Conservation (phyloP, 2,888 invertebrate species). For the Parnassius smintheus region DNA sequence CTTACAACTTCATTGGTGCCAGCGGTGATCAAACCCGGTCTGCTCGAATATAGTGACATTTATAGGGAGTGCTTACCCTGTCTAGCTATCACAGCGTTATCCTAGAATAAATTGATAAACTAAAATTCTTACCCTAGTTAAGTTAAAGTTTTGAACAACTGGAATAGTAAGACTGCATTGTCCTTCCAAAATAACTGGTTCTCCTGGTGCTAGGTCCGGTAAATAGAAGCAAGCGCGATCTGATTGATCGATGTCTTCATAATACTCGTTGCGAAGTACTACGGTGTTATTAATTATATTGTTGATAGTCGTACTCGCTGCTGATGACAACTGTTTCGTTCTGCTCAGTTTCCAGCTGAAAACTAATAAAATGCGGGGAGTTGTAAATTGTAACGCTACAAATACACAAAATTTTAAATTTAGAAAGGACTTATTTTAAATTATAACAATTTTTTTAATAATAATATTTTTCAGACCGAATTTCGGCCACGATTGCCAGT, state of each 20-base stretch:
- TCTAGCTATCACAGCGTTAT: too few relatives aligned
- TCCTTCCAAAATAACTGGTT: slow-evolving; percentile 51
- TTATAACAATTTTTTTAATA: too few relatives aligned
- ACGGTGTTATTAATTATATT: slow-evolving; percentile 37
- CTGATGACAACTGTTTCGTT: slow-evolving; percentile 39
- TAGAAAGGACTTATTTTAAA: too few relatives aligned
- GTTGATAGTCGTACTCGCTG: slow-evolving; percentile 40
- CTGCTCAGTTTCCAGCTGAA: slow-evolving; percentile 67
- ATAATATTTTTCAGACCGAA: too few relatives aligned
- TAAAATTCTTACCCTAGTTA: slow-evolving; percentile 39
- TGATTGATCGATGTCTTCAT: slow-evolving; percentile 46
- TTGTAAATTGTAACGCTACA: too few relatives aligned
- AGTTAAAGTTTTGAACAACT: slow-evolving; percentile 48
- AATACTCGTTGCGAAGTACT: slow-evolving; percentile 53
- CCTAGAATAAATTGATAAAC: too few relatives aligned
- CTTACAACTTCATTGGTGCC: too few relatives aligned
- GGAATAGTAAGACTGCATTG: slow-evolving; percentile 50
- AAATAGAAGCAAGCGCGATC: slow-evolving; percentile 56
- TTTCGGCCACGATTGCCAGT: too few relatives aligned
- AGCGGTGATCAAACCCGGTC: too few relatives aligned
- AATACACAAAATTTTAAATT: too few relatives aligned
- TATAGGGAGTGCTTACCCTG: too few relatives aligned
- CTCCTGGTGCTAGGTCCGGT: slow-evolving; percentile 46
- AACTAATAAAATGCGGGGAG: slow-evolving; percentile 39
- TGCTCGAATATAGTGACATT: too few relatives aligned